Conservation (phyloP, 2,113 vertebrate species). For the Thoracochromis brauschi region DNA sequence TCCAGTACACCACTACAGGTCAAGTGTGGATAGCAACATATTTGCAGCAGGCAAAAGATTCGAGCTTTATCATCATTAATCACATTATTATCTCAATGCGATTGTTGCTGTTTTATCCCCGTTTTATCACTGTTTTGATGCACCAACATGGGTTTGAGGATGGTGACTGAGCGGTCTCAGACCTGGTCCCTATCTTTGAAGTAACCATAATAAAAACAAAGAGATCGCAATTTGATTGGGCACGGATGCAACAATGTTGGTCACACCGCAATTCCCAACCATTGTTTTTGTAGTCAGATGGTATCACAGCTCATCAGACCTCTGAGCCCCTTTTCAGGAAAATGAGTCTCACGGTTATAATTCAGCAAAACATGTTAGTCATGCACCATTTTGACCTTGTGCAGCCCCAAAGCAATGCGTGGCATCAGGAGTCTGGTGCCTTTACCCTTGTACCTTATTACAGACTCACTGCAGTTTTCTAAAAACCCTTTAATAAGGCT, state of each 20-base stretch:
- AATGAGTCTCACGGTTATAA: background rate
- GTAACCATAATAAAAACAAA: background rate
- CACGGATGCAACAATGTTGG: background rate
- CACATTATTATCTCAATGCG: background rate
- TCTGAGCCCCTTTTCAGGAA: background rate
- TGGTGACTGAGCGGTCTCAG: background rate
- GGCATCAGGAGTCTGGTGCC: background rate
- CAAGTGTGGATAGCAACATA: background rate
- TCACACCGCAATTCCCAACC: background rate
- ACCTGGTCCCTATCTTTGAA: background rate
- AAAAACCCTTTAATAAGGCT: background rate
- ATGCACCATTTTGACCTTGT: background rate
- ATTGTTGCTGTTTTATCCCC: background rate
- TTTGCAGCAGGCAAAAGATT: background rate
- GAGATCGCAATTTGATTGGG: background rate
- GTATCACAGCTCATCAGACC: background rate
- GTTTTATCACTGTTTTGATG: background rate
- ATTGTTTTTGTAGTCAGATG: background rate
- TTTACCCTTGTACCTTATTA: background rate
- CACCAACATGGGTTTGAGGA: background rate
- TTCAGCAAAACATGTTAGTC: background rate
- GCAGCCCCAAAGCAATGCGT: background rate
- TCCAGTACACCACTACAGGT: background rate
- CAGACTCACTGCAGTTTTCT: background rate
- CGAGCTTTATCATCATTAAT: background rate